These are phyloP conservation scores for Julus scandinavius DNA, from an alignment of 2,888 invertebrate species.

Conservation along the genomic window DNA sequence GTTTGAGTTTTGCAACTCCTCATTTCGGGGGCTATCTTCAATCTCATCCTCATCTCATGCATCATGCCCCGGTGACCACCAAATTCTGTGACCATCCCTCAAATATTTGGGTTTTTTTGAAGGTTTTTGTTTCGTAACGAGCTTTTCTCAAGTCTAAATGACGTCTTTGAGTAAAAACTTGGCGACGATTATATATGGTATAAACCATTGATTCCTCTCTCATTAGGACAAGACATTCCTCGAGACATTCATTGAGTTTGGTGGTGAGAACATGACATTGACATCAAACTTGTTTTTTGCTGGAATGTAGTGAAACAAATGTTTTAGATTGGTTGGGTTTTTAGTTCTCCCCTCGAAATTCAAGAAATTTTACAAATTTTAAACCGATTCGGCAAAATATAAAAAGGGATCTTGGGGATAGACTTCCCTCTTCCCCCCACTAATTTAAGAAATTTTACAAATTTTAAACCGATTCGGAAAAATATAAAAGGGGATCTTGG, in stretches of 20 bases:
- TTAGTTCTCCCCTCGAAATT: too few species aligned
- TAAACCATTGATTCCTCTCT: not conserved
- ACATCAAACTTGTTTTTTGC: not conserved
- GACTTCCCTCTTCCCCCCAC: too few species aligned
- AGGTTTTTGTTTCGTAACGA: not conserved
- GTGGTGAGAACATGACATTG: not conserved
- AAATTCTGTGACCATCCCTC: slow-evolving; percentile 4
- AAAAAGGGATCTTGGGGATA: too few species aligned
- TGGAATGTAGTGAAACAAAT: not conserved
- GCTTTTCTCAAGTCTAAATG: too few species aligned
- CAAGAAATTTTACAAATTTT: too few species aligned
- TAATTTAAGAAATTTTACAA: too few species aligned
- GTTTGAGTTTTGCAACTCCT: not conserved
- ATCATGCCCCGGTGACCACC: slow-evolving; percentile 35
- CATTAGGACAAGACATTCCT: not conserved
- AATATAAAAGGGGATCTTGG: too few species aligned
- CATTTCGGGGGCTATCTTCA: not conserved
- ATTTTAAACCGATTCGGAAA: too few species aligned
- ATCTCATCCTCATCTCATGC: slow-evolving; percentile 3
- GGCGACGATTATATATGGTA: too few species aligned
- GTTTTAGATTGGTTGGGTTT: not conserved
- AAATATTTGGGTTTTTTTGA: not conserved
- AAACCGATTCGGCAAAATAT: too few species aligned
- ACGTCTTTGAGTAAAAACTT: too few species aligned
- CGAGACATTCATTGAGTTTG: not conserved